Evolutionary conservation across 2,888 invertebrate species (phyloP), one percentile per base, ranked within the genome.

Genomic region (Xestia ashworthii): DNA sequence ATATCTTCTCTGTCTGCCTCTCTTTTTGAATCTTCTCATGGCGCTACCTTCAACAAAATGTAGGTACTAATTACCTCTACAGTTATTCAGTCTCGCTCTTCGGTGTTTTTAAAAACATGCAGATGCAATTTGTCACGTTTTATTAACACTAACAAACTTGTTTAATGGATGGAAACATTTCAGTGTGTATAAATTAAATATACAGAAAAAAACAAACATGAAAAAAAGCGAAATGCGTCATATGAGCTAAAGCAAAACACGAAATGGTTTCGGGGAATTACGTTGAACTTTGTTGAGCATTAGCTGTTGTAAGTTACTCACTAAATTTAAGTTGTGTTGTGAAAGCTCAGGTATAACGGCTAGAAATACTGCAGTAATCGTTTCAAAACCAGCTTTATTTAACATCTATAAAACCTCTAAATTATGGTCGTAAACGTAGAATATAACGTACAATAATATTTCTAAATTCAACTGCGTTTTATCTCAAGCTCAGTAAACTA

Each of bases 241-340:
- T 78, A 66, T 25, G 19, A 25, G 58, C 46, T 58, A 53, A 69
- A 16, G 67, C 46, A 25, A 50, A 55, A 2, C 2, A 48, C 25
- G 44, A 75, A 48, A 55, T 83, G 41, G 32, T 55, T 85, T 69
- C 44, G 73, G 77, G 71, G 46, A 85, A 77, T 62, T 53, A 85
- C 60, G 38, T 81, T 68, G 0, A 32, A 46, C 41, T 32, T 38
- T 66, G 38, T 22, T 46, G 38, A 68, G 53, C 64, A 58, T 55
- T 68, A 16, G n/a, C 41, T 65, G 22, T 72, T 46, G 22, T 73
- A 67, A 48, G n/a, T 60, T 50, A 53, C 16, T 64, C n/a, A 48
- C 22, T 82, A 55, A 62, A 76, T 82, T 55, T 16, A 48, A 68
- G 8, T 41, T 64, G 8, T 19, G 8, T 41, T 64, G 8, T 19